Percentiles rank a stretch among this genome's conserved stretches.
Evolutionary conservation across 2,888 invertebrate species (phyloP).

Genomic region (Allolobophora icterica): DNA sequence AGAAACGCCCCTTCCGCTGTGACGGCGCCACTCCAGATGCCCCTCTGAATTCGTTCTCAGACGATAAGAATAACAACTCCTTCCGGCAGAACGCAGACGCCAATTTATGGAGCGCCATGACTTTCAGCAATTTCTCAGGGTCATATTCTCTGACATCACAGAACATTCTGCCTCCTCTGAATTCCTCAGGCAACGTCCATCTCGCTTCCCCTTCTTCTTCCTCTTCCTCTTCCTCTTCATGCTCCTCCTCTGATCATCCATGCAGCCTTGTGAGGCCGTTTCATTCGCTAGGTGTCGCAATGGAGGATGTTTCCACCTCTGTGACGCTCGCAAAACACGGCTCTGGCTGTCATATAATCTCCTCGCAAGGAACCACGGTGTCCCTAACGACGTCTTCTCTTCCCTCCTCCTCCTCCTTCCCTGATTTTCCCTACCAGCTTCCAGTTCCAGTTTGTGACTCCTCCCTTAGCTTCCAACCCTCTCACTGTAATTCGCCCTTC

Average conservation of each 20-base stretch:
- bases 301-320: not conserved
- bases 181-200: not conserved
- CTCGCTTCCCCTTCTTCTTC: not conserved
- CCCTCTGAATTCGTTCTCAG: not conserved
- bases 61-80: not conserved
- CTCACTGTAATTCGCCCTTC: not conserved
- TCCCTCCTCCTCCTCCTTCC: not conserved
- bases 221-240: not conserved
- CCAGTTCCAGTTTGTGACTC: not conserved
- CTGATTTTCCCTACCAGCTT: not conserved
- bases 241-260: not conserved
- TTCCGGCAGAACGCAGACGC: not conserved
- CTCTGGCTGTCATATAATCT: constrained; percentile 22
- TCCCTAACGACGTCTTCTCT: not conserved
- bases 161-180: not conserved
- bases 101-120: constrained; percentile 2
- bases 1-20: not conserved
- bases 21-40: not conserved
- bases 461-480: not conserved
- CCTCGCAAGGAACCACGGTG: not conserved
- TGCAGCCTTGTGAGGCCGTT: not conserved
- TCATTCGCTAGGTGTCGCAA: not conserved
- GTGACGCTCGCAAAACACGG: not conserved
- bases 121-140: not conserved
- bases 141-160: not conserved